Evolutionary conservation across 2,888 invertebrate species (phyloP).

Genomic region (Atethmia centrago): DNA sequence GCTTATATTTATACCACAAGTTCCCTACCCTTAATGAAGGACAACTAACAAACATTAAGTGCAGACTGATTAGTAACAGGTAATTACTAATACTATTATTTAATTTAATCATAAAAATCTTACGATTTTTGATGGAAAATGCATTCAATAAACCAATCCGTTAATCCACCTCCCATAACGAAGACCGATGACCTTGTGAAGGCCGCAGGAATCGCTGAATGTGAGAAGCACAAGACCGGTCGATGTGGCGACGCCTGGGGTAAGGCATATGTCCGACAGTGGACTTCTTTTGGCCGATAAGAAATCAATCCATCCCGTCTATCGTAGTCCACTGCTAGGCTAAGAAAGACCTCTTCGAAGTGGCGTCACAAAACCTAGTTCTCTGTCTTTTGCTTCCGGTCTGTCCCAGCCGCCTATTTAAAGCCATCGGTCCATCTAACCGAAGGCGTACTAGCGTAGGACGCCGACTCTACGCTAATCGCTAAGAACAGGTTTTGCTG

Average conservation of each 20-base stretch:
- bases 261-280: neutral
- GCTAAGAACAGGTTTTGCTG: too few relatives aligned
- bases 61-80: conserved; percentile 94
- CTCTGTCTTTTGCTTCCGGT: neutral
- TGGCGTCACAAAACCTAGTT: neutral
- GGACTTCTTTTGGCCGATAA: neutral
- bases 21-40: conserved; percentile 94
- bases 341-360: neutral
- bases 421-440: neutral
- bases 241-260: neutral
- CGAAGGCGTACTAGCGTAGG: too few relatives aligned
- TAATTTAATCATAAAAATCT: neutral
- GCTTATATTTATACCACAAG: conserved; percentile 93
- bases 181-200: neutral
- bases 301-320: neutral
- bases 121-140: neutral
- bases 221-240: neutral
- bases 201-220: neutral
- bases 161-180: neutral
- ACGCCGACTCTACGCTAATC: too few relatives aligned
- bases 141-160: neutral
- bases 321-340: neutral
- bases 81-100: conserved; percentile 85
- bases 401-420: neutral
- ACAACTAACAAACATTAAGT: conserved; percentile 93